Evolutionary conservation across 2,797 vertebrate species (phyloP).

Genomic region (Fundulus diaphanus): DNA sequence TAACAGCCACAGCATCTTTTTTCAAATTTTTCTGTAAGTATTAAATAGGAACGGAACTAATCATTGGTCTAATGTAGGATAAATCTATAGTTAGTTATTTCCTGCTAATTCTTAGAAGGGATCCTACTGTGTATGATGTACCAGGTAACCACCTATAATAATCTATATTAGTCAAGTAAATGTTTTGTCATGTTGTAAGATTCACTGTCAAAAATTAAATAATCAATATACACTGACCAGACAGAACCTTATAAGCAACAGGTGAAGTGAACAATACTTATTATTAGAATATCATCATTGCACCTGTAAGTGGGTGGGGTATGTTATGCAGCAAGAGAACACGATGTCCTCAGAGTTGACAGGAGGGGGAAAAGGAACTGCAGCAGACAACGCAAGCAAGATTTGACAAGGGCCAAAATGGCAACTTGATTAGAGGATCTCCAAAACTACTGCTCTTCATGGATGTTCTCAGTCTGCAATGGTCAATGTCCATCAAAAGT

Average conservation of each 20-base stretch:
- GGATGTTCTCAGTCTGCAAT: too few species aligned
- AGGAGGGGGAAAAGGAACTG: too few species aligned
- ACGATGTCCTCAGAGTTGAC: neutral
- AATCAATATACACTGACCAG: neutral
- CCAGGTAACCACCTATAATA: neutral
- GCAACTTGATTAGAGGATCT: neutral
- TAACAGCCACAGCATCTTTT: neutral
- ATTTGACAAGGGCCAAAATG: neutral
- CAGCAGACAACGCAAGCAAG: neutral
- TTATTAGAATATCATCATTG: neutral
- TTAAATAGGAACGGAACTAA: neutral
- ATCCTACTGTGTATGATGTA: neutral
- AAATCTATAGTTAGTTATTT: neutral
- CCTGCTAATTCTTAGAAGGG: neutral
- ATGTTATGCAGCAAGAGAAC: neutral
- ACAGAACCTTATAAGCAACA: neutral
- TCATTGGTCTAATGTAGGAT: neutral
- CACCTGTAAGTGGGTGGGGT: neutral
- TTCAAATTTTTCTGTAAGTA: neutral
- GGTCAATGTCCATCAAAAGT: neutral
- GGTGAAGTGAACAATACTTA: neutral
- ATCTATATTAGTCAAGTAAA: neutral
- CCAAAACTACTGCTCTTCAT: neutral
- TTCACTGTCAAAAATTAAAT: neutral
- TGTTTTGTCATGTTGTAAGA: neutral